Conservation (phyloP, 2,113 vertebrate genomes). For the Chaenocephalus aceratus region DNA sequence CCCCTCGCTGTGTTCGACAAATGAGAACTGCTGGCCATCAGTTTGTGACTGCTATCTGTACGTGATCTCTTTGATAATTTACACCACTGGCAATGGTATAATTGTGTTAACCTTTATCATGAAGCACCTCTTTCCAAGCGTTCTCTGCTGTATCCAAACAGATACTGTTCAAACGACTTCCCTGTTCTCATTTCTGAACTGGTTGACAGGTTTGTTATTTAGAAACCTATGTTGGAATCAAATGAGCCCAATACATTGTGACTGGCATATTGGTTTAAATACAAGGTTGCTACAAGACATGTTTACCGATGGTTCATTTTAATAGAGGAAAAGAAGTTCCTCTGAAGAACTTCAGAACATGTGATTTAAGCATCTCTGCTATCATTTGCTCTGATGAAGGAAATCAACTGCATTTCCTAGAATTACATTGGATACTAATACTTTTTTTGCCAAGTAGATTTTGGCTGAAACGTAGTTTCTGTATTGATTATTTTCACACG, state of each 20-base stretch:
- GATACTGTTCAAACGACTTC: constrained; percentile 29
- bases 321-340: constrained; percentile 37
- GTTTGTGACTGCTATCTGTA: constrained; percentile 16
- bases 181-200: constrained; percentile 59
- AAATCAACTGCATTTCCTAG: not conserved
- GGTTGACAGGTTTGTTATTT: constrained; percentile 80
- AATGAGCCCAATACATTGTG: constrained; percentile 76
- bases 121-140: not conserved
- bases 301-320: constrained; percentile 47
- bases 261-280: constrained; percentile 86
- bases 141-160: constrained; percentile 19
- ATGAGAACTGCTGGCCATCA: constrained; percentile 52
- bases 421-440: no score
- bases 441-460: no score
- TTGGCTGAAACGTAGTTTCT: no score
- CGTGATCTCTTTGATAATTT: constrained; percentile 22
- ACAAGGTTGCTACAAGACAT: constrained; percentile 62
- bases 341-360: not conserved
- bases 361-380: not conserved
- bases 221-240: constrained; percentile 72
- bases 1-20: constrained; percentile 41
- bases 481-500: no score
- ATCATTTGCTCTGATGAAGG: not conserved
- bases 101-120: constrained; percentile 40
- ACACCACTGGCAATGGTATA: constrained; percentile 23